These are phyloP conservation scores for Xestia ashworthii DNA, from an alignment of 2,888 invertebrate genomes.

Conservation along the genomic window DNA sequence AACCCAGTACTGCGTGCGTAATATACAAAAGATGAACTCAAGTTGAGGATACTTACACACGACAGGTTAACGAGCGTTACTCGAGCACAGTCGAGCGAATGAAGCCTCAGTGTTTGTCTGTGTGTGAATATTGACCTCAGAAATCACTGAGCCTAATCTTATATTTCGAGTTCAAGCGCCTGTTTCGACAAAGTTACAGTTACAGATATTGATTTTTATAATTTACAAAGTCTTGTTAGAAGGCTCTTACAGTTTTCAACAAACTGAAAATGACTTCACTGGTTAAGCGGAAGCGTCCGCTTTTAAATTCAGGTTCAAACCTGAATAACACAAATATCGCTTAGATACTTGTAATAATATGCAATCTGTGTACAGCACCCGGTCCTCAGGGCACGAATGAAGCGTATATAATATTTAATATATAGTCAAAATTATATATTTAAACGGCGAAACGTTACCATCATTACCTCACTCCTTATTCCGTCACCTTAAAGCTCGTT, in stretches of 20 bases:
- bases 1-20: conserved; percentile 68
- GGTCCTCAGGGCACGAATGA: conserved; percentile 35
- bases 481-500: conserved; percentile 69
- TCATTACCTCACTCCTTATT: conserved; percentile 55
- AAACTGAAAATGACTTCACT: conserved; percentile 19
- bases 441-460: conserved; percentile 63
- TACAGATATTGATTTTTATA: conserved; percentile 33
- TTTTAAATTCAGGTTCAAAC: conserved; percentile 13
- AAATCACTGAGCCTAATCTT: conserved; percentile 32
- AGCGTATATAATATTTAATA: conserved; percentile 60
- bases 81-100: conserved; percentile 22
- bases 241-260: conserved; percentile 41
- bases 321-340: conserved; percentile 40
- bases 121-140: conserved; percentile 36
- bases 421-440: conserved; percentile 60
- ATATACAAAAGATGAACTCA: conserved; percentile 60
- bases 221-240: conserved; percentile 51
- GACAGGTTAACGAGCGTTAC: conserved; percentile 37
- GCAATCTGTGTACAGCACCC: conserved; percentile 52
- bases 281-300: conserved; percentile 23
- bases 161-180: conserved; percentile 41
- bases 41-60: conserved; percentile 45
- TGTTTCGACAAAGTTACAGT: conserved; percentile 33
- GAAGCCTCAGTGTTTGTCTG: conserved; percentile 25
- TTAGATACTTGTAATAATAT: conserved; percentile 42